Base-by-base conservation (phyloP, 2,888 invertebrate species). In the Neuroscelio doddi region DNA sequence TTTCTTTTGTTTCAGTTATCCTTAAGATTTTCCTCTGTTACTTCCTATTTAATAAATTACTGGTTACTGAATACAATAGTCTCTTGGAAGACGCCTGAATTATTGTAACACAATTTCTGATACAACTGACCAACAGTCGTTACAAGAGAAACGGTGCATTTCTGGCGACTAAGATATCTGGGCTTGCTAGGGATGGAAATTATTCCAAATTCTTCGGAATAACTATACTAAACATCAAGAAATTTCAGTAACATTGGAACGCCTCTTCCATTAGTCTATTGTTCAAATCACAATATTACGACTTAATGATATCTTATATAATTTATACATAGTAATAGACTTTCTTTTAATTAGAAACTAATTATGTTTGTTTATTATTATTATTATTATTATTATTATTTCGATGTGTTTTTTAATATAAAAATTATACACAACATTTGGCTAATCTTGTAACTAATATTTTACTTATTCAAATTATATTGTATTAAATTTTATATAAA, bases 1-100 rank as follows among this genome's bases (percentile, higher is more conserved):
- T 67, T 52, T 66, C 39, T 61, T 67, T 69, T 69, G 55, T 59
- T 64, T 17, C 46, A 38, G 34, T 49, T 17, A 46, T 64, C 45
- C 55, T 45, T 36, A 26, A 29, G 49, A 30, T 34, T 51, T 64
- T 67, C 64, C 53, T 39, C 42, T 47, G 52, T 64, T 64, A 41
- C 42, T 24, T 34, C 39, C 55, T 49, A 42, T 4, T 4, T 26
- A 17, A 32, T 41, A 64, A 30, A 30, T 30, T 30, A 30, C 30
- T 9, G 10, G 10, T 9, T 56, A 46, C 38, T 30, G 34, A 38
- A 46, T 41, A 56, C 64, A 61, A 65, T 65, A 52, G 51, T 44
- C 65, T 51, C 47, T 56, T 65, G 65, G 52, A 65, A 65, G 65
- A 65, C 56, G 56, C 64, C 46, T 38, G 42, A 41, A 30, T 32